Base-by-base conservation (phyloP, 53 echinoderm and acorn worm genomes). In the Luidia sarsii region DNA sequence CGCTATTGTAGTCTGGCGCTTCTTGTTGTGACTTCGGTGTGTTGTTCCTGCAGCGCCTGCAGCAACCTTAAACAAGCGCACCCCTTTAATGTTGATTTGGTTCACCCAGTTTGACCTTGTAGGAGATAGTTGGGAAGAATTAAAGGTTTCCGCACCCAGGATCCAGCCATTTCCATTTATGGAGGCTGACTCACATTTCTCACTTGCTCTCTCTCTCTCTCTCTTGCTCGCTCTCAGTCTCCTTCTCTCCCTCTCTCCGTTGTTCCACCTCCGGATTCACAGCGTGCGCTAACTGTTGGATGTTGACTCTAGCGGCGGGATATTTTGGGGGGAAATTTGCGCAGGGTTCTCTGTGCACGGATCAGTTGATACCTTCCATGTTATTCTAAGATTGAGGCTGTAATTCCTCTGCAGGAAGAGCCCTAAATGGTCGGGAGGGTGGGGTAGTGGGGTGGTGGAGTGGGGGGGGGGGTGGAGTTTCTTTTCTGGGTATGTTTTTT, bases 131-230 rank as follows among this genome's bases (percentile, higher is more conserved):
- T 27, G 23, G 45, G 48, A 61, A 77, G 77, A 77, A 77, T 77
- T 77, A 77, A 77, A 77, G 77, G 77, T 77, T 77, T 77, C 77
- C 77, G 77, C 77, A 77, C 59, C 31, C 77, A 77, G 77, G 77
- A 77, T 77, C 62, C 61, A 38, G 59, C 60, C 77, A 77, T 59
- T 77, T 77, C 77, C 77, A 77, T 60, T 77, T 77, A 60, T 41
- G 77, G 14, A 41, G 59, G 60, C 77, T 77, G 77, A 77, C 59
- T 77, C 77, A 77, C 67, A 67, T 31, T 48, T 77, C n/a, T n/a
- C n/a, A n/a, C n/a, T 61, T 59, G 22, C 24, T 70, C 55, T 77
- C 33, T 9, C 29, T 41, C 41, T 41, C 6, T 41, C 41, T 11
- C 41, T 41, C 41, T 11, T 6, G 11, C 11, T 11, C 41, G 41